phyloP scores from a whole-genome alignment of 2,888 invertebrate genomes.

The Ephialtes manifestator region DNA sequence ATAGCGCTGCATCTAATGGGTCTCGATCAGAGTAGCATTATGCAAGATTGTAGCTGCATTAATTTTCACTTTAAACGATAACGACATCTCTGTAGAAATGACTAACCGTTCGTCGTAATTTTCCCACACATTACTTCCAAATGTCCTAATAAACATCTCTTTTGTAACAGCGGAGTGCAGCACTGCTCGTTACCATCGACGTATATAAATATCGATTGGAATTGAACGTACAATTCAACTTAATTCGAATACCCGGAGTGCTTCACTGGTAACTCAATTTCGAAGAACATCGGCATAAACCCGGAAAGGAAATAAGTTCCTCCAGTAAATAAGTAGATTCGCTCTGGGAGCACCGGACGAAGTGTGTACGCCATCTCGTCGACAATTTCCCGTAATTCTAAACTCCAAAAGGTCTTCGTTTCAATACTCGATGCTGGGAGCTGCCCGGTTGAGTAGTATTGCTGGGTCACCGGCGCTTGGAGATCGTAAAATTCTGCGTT shows the following conservation, averaged over 20 bases:
- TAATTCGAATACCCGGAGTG: slow-evolving; percentile 30
- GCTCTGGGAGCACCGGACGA: slow-evolving; percentile 53
- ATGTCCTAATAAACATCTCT: not conserved
- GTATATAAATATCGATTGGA: slow-evolving; percentile 19
- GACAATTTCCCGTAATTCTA: slow-evolving; percentile 63
- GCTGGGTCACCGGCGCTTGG: slow-evolving; percentile 44
- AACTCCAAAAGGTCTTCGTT: slow-evolving; percentile 48
- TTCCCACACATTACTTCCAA: not conserved
- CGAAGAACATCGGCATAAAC: slow-evolving; percentile 44
- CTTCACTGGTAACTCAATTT: slow-evolving; percentile 43
- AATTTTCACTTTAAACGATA: not conserved
- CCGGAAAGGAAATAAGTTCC: slow-evolving; percentile 32
- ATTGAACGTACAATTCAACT: slow-evolving; percentile 29
- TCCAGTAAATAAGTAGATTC: slow-evolving; percentile 61
- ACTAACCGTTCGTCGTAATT: not conserved
- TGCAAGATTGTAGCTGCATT: too few relatives aligned
- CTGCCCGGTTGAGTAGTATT: slow-evolving; percentile 9
- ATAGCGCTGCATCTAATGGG: too few relatives aligned
- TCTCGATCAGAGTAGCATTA: too few relatives aligned
- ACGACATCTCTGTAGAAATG: not conserved
- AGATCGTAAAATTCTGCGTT: slow-evolving; percentile 60
- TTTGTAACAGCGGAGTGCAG: not conserved
- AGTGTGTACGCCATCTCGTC: slow-evolving; percentile 45
- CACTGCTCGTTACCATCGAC: not conserved
- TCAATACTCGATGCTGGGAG: slow-evolving; percentile 30